Evolutionary conservation across 2,888 invertebrate genomes (phyloP).

Genomic region (Dolichopus griseipennis): DNA sequence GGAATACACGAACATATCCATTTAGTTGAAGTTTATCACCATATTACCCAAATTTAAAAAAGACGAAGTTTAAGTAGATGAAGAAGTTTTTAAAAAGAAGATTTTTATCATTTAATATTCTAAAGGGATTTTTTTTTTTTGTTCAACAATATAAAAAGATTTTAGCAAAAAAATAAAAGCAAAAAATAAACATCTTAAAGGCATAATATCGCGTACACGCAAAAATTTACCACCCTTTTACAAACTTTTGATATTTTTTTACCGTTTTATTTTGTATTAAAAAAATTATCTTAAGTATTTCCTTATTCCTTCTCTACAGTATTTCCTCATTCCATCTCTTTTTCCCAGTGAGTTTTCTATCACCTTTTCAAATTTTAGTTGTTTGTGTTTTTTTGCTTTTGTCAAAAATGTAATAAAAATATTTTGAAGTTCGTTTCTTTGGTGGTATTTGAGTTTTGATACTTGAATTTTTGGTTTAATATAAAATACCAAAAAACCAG

Average conservation of each 20-base stretch:
- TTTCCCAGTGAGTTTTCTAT: no score
- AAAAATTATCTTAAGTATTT: no score
- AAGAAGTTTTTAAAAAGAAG: not conserved
- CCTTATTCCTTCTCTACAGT: not conserved
- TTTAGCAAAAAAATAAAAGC: not conserved
- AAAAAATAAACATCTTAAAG: not conserved
- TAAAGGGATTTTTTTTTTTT: not conserved
- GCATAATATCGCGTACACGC: not conserved
- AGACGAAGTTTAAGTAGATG: not conserved
- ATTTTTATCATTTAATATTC: conserved; percentile 6
- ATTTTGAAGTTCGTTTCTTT: not conserved
- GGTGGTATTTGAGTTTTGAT: no score
- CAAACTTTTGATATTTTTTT: not conserved
- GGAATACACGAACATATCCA: not conserved
- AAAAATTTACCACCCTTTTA: not conserved
- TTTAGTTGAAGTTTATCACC: not conserved
- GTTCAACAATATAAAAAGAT: not conserved
- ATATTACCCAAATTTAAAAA: not conserved
- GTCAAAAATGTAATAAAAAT: not conserved
- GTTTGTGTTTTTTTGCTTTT: no score
- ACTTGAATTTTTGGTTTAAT: no score
- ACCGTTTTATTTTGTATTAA: conserved; percentile 1
- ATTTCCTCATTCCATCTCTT: not conserved
- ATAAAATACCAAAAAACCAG: no score
- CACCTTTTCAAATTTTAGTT: no score